These are phyloP conservation scores for Pterostichus niger DNA, from an alignment of 2,888 invertebrate species.

Conservation along the genomic window DNA sequence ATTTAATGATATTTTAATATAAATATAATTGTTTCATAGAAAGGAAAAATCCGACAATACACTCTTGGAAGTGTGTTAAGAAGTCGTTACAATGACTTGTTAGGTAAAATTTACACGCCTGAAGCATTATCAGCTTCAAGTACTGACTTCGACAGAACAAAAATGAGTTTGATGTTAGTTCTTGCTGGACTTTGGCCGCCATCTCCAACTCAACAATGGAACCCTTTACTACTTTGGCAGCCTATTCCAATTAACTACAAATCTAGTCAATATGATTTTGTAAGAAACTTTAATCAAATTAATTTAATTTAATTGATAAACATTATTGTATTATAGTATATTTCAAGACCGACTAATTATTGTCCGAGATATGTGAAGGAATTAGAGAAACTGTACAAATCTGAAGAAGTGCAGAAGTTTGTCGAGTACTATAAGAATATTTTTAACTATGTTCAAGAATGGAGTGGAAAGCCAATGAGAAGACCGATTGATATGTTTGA, in stretches of 20 bases:
- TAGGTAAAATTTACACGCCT: conserved; percentile 75
- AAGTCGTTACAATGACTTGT: conserved; percentile 75
- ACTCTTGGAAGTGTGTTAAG: conserved; percentile 76
- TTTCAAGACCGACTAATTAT: conserved; percentile 73
- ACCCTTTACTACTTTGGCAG: conserved; percentile 79
- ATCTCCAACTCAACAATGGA: conserved; percentile 77
- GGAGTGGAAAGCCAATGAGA: conserved; percentile 71
- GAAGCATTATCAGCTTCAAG: conserved; percentile 79
- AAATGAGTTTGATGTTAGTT: conserved; percentile 86
- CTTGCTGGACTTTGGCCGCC: conserved; percentile 86
- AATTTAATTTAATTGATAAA: background rate
- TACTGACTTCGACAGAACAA: conserved; percentile 86
- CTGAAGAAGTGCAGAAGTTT: conserved; percentile 70
- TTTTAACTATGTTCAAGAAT: conserved; percentile 71
- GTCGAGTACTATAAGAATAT: conserved; percentile 70
- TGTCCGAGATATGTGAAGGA: conserved; percentile 74
- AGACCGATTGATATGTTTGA: conserved; percentile 72
- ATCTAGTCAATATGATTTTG: conserved; percentile 72
- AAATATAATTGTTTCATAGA: conserved; percentile 68
- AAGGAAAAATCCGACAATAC: conserved; percentile 76
- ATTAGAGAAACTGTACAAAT: conserved; percentile 71
- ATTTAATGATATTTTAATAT: no score
- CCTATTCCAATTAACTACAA: conserved; percentile 79
- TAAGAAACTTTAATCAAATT: conserved; percentile 68
- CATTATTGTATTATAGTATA: conserved; percentile 70